Conservation (phyloP, 2,113 vertebrate genomes). For the Tretioscincus oriximinensis region DNA sequence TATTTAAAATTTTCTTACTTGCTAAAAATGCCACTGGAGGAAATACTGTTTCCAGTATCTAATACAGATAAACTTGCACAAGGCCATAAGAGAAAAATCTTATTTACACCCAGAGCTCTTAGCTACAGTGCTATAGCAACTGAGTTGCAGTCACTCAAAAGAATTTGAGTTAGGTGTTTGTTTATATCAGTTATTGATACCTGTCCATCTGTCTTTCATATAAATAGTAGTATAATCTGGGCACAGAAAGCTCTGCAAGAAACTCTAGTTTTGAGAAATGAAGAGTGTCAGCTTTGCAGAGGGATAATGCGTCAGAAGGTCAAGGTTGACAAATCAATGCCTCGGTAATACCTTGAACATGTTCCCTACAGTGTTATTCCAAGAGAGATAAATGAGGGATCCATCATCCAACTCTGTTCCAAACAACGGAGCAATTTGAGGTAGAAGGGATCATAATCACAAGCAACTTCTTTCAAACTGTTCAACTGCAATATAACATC, state of each 20-base stretch:
- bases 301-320: slow-evolving; percentile 56
- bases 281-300: slow-evolving; percentile 57
- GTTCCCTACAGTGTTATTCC: slow-evolving; percentile 17
- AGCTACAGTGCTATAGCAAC: not conserved
- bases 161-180: not conserved
- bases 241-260: slow-evolving; percentile 24
- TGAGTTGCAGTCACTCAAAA: not conserved
- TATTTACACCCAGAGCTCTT: not conserved
- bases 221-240: slow-evolving; percentile 10
- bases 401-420: slow-evolving; percentile 46
- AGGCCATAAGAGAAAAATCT: too few species aligned
- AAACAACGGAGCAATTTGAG: slow-evolving; percentile 59
- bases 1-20: too few species aligned
- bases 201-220: not conserved
- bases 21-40: too few species aligned
- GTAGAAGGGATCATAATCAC: slow-evolving; percentile 49
- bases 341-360: slow-evolving; percentile 33
- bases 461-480: slow-evolving; percentile 54
- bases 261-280: slow-evolving; percentile 43
- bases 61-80: too few species aligned
- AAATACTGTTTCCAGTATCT: too few species aligned
- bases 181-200: not conserved
- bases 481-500: slow-evolving; percentile 47
- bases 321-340: slow-evolving; percentile 57
- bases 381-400: slow-evolving; percentile 48